Percentiles rank a stretch among this genome's conserved stretches.
Conservation (phyloP, 2,888 invertebrate species). For the Arge pagana region DNA sequence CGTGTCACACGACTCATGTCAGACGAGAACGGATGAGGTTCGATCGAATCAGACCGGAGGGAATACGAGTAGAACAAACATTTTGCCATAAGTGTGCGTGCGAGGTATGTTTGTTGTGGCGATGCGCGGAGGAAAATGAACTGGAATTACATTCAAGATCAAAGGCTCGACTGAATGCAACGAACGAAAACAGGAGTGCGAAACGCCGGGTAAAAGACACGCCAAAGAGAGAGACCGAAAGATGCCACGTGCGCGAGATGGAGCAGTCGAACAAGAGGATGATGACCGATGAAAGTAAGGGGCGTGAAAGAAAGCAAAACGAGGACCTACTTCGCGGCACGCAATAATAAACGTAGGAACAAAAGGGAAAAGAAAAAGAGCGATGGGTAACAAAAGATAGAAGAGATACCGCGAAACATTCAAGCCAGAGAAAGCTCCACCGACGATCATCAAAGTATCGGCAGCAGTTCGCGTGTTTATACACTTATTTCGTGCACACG, state of each 20-base stretch:
- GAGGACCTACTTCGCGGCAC: conserved; percentile 11
- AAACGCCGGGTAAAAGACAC: neutral
- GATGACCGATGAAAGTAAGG: conserved; percentile 9
- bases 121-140: too few relatives aligned
- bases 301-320: conserved; percentile 6
- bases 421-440: neutral
- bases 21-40: too few relatives aligned
- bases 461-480: too few relatives aligned
- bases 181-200: conserved; percentile 11
- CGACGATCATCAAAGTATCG: too few relatives aligned
- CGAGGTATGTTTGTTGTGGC: too few relatives aligned
- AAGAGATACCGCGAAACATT: conserved; percentile 16
- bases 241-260: conserved; percentile 11
- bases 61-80: too few relatives aligned
- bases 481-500: too few relatives aligned
- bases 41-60: too few relatives aligned
- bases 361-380: conserved; percentile 14
- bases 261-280: neutral
- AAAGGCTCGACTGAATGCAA: too few relatives aligned
- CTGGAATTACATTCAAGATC: too few relatives aligned
- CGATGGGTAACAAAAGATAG: conserved; percentile 16
- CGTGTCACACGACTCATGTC: too few relatives aligned
- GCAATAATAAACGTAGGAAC: conserved; percentile 13
- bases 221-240: neutral
- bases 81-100: too few relatives aligned